phyloP scores from a whole-genome alignment of 1,140 invertebrate species.

The Xylocopa sonorina region DNA sequence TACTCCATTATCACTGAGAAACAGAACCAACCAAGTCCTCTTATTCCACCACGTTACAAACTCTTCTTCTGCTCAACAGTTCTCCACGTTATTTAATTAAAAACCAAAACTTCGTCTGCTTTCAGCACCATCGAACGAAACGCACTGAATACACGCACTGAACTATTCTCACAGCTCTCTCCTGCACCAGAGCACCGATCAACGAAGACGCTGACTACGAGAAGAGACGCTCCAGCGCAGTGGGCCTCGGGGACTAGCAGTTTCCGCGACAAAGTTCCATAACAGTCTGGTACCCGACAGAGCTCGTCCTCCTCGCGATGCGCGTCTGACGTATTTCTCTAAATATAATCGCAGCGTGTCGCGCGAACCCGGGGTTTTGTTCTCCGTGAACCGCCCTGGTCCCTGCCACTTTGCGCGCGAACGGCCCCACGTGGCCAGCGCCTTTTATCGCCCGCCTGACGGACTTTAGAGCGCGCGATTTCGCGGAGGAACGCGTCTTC shows the following conservation, averaged over 20 bases:
- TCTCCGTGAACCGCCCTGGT: conserved; percentile 25
- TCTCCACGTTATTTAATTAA: too few relatives aligned
- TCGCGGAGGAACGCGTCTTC: background rate
- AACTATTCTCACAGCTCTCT: too few relatives aligned
- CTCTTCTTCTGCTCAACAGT: too few relatives aligned
- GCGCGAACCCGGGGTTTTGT: conserved; percentile 27
- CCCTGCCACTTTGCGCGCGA: conserved; percentile 14
- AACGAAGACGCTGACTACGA: background rate
- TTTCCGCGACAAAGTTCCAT: conserved; percentile 42
- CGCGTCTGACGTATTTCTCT: conserved; percentile 63
- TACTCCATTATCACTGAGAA: too few relatives aligned
- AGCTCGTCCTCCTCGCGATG: conserved; percentile 25
- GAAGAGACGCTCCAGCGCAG: background rate
- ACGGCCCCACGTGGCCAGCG: conserved; percentile 16
- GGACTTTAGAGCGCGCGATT: conserved; percentile 19
- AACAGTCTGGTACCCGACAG: conserved; percentile 52
- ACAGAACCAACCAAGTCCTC: too few relatives aligned
- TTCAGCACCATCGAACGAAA: too few relatives aligned
- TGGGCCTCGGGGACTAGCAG: conserved; percentile 3
- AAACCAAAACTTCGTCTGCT: too few relatives aligned
- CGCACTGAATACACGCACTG: too few relatives aligned
- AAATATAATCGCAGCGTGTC: conserved; percentile 66
- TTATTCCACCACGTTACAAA: too few relatives aligned
- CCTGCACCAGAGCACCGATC: background rate
- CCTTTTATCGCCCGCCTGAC: background rate